Evolutionary conservation across 2,113 vertebrate genomes (phyloP).

Genomic region (Calidris pugnax): DNA sequence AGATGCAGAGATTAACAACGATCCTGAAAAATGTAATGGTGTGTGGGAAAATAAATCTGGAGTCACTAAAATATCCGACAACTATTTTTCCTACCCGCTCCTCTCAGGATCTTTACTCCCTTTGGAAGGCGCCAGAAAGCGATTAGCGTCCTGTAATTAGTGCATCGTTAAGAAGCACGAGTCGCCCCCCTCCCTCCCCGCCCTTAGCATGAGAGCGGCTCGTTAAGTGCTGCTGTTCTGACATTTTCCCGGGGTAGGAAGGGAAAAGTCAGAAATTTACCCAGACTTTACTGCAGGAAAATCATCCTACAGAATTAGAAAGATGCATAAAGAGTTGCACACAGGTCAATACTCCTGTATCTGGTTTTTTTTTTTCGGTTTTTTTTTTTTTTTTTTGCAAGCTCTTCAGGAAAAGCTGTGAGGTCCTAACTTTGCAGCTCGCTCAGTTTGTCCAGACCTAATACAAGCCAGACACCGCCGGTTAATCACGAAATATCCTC

Average conservation of each 20-base stretch:
- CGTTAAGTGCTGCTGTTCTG: fast-evolving
- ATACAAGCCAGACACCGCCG: neutral
- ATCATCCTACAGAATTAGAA: fast-evolving
- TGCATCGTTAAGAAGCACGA: neutral
- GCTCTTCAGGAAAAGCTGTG: neutral
- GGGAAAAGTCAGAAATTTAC: fast-evolving
- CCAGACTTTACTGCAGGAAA: fast-evolving
- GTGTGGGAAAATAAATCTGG: neutral
- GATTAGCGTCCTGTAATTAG: neutral
- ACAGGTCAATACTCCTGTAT: no score
- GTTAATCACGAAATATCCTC: neutral
- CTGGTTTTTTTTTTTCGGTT: fast-evolving
- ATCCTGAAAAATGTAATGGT: neutral
- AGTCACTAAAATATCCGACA: neutral
- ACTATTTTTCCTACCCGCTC: neutral
- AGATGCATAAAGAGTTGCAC: neutral
- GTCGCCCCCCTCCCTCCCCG: neutral
- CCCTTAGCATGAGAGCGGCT: neutral
- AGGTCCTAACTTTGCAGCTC: neutral
- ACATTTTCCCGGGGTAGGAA: fast-evolving
- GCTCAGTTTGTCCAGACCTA: neutral
- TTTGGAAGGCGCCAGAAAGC: neutral
- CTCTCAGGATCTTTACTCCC: neutral
- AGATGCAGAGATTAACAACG: neutral
- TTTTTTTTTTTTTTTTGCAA: no score